phyloP scores from a whole-genome alignment of 2,888 invertebrate species.

The Morpho deidamia region DNA sequence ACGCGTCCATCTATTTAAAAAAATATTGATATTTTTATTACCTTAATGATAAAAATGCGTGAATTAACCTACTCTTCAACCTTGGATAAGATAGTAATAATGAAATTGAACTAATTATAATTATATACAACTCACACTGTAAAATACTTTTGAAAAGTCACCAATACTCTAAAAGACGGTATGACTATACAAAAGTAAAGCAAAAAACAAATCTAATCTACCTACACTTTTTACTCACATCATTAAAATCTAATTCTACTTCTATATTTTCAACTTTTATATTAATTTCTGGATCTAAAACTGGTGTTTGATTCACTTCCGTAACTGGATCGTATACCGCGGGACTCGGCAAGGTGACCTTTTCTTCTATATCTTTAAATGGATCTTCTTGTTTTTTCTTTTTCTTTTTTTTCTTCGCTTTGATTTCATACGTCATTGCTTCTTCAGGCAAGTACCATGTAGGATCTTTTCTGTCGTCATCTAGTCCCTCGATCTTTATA shows the following conservation, averaged over 20 bases:
- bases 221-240: constrained; percentile 44
- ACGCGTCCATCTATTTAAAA: too few species aligned
- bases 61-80: too few species aligned
- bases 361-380: constrained; percentile 55
- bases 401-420: constrained; percentile 63
- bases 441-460: constrained; percentile 62
- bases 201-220: too few species aligned
- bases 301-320: constrained; percentile 20
- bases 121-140: too few species aligned
- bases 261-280: constrained; percentile 70
- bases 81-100: too few species aligned
- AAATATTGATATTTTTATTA: too few species aligned
- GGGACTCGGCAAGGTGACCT: constrained; percentile 26
- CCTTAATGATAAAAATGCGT: too few species aligned
- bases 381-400: constrained; percentile 59
- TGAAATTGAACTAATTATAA: too few species aligned
- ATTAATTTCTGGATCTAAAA: constrained; percentile 57
- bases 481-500: constrained; percentile 24
- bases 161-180: too few species aligned
- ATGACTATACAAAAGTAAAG: too few species aligned
- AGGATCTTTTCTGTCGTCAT: constrained; percentile 49
- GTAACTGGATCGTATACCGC: constrained; percentile 24
- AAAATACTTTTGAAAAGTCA: too few species aligned
- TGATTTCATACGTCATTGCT: constrained; percentile 63
- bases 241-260: constrained; percentile 65